These are phyloP conservation scores for Pseudobourletiella spinata DNA, from an alignment of 1,140 invertebrate genomes.

Conservation along the genomic window DNA sequence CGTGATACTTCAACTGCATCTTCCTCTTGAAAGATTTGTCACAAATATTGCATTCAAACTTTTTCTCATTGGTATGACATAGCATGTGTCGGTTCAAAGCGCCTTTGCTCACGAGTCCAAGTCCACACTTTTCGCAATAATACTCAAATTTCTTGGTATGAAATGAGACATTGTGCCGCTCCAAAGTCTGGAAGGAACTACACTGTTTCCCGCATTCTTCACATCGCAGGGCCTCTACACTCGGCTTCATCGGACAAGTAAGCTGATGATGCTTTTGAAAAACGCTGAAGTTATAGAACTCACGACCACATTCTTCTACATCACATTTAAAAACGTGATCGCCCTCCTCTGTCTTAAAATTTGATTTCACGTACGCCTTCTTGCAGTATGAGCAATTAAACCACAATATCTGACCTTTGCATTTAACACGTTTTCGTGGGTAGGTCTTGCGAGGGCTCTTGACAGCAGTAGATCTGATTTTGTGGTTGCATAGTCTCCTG, in stretches of 20 bases:
- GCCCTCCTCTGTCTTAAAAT: not conserved
- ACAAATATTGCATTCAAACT: not conserved
- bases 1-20: not conserved
- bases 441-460: no score
- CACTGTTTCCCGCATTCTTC: not conserved
- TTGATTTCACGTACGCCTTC: not conserved
- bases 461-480: no score
- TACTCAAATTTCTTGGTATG: not conserved
- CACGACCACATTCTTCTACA: not conserved
- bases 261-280: not conserved
- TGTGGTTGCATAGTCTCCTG: no score
- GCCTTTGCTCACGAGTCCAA: not conserved
- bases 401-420: no score
- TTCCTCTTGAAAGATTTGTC: not conserved
- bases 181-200: not conserved
- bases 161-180: not conserved
- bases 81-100: not conserved
- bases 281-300: not conserved
- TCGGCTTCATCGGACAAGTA: not conserved
- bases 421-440: no score
- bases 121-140: not conserved
- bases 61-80: not conserved
- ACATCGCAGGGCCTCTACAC: not conserved
- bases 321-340: not conserved
- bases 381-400: not conserved